phyloP scores from a whole-genome alignment of 2,888 invertebrate genomes.

The Ophioninae sp. region DNA sequence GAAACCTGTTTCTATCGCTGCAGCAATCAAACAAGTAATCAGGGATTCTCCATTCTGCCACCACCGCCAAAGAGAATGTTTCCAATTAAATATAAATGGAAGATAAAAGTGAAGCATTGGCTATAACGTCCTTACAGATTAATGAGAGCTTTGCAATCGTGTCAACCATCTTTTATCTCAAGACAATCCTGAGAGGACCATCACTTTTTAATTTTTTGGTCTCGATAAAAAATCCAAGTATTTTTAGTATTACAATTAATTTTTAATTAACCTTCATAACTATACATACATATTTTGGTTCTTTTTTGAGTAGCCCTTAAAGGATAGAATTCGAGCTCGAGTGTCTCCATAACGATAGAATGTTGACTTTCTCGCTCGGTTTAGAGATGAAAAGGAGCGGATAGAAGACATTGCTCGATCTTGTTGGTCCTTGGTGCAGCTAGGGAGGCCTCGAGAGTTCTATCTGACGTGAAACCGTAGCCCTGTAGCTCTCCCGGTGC shows the following conservation, averaged over 20 bases:
- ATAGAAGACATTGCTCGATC: conserved; percentile 26
- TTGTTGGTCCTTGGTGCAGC: conserved; percentile 33
- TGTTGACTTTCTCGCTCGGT: conserved; percentile 35
- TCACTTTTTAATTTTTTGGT: no score
- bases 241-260: no score
- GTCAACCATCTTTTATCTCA: no score
- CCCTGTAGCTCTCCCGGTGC: conserved; percentile 25
- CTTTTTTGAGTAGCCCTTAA: neutral
- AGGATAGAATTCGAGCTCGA: conserved; percentile 8
- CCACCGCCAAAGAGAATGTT: no score
- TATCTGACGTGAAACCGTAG: conserved; percentile 67
- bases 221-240: no score
- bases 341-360: conserved; percentile 32
- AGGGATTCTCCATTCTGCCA: neutral
- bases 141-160: no score
- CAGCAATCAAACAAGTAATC: neutral
- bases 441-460: conserved; percentile 12
- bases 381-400: conserved; percentile 30
- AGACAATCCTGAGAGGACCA: no score
- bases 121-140: no score
- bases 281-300: no score
- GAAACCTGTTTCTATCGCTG: neutral
- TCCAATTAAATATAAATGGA: neutral
- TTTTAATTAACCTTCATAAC: no score
- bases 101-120: neutral